Evolutionary conservation across 2,888 invertebrate genomes (phyloP).

Genomic region (Mimachlamys varia): DNA sequence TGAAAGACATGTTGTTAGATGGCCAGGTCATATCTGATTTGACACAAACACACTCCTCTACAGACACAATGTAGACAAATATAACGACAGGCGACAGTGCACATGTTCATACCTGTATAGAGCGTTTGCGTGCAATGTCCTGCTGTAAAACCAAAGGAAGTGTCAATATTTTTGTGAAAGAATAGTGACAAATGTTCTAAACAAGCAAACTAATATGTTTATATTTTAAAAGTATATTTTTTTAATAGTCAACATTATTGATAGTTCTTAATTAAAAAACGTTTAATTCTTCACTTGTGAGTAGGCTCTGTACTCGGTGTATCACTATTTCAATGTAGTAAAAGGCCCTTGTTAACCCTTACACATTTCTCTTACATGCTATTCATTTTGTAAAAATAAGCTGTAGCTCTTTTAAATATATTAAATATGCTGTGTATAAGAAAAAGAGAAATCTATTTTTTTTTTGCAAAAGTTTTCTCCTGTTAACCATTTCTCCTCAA

Average conservation of each 20-base stretch:
- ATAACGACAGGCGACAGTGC: not conserved
- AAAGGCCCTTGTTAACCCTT: too few relatives aligned
- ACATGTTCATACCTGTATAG: conserved; percentile 26
- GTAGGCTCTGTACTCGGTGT: too few relatives aligned
- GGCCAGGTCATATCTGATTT: not conserved
- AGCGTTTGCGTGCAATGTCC: conserved; percentile 7
- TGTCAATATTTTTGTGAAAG: not conserved
- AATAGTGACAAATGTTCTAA: not conserved
- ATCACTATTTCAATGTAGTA: too few relatives aligned
- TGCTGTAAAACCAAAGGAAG: conserved; percentile 18
- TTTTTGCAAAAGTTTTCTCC: too few relatives aligned
- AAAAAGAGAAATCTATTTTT: too few relatives aligned
- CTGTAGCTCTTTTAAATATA: too few relatives aligned
- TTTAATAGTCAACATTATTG: not conserved
- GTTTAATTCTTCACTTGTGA: too few relatives aligned
- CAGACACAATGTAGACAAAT: not conserved
- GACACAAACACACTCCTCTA: not conserved
- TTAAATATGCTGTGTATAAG: too few relatives aligned
- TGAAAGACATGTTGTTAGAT: not conserved
- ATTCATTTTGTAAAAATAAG: too few relatives aligned
- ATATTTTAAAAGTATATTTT: not conserved
- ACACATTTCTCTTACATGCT: too few relatives aligned
- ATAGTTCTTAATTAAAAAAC: too few relatives aligned
- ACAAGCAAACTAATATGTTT: not conserved
- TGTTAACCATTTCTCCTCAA: too few relatives aligned